Evolutionary conservation across 2,888 invertebrate species (phyloP).

Genomic region (Drosophila kuntzei): DNA sequence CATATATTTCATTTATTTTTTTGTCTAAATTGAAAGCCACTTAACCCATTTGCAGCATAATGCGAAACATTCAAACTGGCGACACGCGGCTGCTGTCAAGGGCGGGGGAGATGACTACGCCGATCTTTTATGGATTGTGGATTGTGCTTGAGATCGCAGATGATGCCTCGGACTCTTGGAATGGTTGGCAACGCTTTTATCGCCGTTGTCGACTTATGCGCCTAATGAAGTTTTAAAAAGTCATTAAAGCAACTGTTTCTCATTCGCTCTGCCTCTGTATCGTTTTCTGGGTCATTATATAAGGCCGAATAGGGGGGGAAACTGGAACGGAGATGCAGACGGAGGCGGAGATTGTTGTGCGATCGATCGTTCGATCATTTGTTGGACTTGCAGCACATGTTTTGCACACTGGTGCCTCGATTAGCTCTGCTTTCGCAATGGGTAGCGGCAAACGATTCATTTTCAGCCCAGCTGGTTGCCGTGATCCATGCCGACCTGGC

Average conservation of each 20-base stretch:
- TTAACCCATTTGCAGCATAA: constrained; percentile 76
- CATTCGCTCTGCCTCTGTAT: constrained; percentile 37
- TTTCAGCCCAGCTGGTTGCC: constrained; percentile 47
- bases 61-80: constrained; percentile 66
- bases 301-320: constrained; percentile 24
- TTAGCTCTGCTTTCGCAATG: constrained; percentile 67
- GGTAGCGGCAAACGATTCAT: constrained; percentile 12
- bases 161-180: constrained; percentile 11
- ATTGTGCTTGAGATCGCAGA: constrained; percentile 27
- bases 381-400: constrained; percentile 58
- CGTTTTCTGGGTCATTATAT: constrained; percentile 70
- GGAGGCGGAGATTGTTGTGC: constrained; percentile 17
- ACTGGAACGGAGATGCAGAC: constrained; percentile 3
- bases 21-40: constrained; percentile 72
- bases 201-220: constrained; percentile 31
- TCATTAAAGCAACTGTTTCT: constrained; percentile 70
- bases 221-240: constrained; percentile 71
- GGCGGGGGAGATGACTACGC: constrained; percentile 5
- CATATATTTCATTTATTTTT: background rate
- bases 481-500: constrained; percentile 24
- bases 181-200: constrained; percentile 6
- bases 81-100: constrained; percentile 41
- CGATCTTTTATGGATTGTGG: constrained; percentile 24
- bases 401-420: constrained; percentile 42
- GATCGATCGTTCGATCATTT: constrained; percentile 42